phyloP scores from a whole-genome alignment of 2,797 vertebrate species.

The Sebastes diaconus region DNA sequence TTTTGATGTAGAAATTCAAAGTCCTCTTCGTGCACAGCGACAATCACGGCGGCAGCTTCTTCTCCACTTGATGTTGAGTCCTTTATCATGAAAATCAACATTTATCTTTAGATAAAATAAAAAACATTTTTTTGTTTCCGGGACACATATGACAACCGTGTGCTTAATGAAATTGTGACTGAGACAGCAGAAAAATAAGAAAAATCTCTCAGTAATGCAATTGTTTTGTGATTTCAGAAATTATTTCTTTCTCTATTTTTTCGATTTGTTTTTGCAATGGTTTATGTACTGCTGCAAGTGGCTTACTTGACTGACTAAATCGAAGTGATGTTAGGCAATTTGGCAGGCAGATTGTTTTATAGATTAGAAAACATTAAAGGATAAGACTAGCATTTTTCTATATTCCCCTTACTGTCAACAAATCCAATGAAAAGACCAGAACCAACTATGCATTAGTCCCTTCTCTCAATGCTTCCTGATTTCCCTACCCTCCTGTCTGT shows the following conservation, averaged over 20 bases:
- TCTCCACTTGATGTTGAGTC: constrained; percentile 15
- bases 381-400: not conserved
- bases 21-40: not conserved
- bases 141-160: not conserved
- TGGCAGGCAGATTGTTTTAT: not conserved
- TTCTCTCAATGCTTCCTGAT: not conserved
- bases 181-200: not conserved
- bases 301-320: not conserved
- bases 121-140: not conserved
- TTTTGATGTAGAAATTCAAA: not conserved
- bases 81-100: constrained; percentile 68
- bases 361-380: not conserved
- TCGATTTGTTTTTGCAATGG: not conserved
- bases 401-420: not conserved
- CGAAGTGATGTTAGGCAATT: not conserved
- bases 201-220: not conserved
- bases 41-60: not conserved
- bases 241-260: not conserved
- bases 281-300: not conserved
- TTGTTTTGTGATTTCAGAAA: not conserved
- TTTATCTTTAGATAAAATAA: constrained; percentile 36
- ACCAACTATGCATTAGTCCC: not conserved
- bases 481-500: not conserved
- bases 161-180: not conserved
- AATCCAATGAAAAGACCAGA: not conserved